Conservation (phyloP, 2,797 vertebrate genomes). For the Nyctalus aviator region DNA sequence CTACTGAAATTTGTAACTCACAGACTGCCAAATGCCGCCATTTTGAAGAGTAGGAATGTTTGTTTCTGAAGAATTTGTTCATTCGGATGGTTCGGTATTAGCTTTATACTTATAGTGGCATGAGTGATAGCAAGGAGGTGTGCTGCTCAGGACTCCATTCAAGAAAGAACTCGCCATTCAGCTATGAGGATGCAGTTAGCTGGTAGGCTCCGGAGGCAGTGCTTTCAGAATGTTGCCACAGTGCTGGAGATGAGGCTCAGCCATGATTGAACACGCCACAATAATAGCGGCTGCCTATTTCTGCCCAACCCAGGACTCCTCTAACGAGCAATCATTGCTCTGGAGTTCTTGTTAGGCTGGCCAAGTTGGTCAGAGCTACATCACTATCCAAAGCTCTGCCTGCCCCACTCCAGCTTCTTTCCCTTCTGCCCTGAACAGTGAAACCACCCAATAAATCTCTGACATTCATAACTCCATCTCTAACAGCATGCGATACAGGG, state of each 20-base stretch:
- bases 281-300: not conserved
- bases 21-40: not conserved
- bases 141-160: not conserved
- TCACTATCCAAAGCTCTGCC: not conserved
- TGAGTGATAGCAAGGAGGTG: not conserved
- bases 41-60: not conserved
- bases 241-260: not conserved
- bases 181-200: not conserved
- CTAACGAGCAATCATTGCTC: not conserved
- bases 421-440: not conserved
- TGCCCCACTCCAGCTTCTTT: not conserved
- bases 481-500: not conserved
- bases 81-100: not conserved
- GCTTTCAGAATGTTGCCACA: not conserved
- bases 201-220: not conserved
- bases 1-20: not conserved
- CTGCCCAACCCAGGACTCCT: not conserved
- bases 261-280: too few species aligned
- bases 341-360: not conserved
- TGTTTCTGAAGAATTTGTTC: not conserved
- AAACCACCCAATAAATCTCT: not conserved
- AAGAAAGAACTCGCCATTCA: not conserved
- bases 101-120: not conserved
- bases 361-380: not conserved
- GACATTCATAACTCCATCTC: not conserved